Evolutionary conservation across 1,140 invertebrate genomes (phyloP).

Genomic region (Heliothis virescens): DNA sequence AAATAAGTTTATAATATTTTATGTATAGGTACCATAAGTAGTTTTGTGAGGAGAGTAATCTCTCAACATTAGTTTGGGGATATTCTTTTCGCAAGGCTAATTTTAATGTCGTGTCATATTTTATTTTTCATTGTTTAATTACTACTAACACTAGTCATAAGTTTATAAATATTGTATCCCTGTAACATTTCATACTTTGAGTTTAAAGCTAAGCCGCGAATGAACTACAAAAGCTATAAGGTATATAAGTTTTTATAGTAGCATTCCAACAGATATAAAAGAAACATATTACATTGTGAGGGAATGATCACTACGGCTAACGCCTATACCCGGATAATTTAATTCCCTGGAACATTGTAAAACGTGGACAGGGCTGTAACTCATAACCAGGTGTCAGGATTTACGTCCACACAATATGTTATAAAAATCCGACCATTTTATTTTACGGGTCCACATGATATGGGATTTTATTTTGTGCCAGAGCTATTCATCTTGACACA

Average conservation of each 20-base stretch:
- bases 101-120: no score
- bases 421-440: conserved; percentile 74
- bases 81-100: no score
- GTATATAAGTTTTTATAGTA: not conserved
- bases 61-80: no score
- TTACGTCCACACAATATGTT: conserved; percentile 78
- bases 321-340: conserved; percentile 60
- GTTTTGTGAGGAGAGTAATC: no score
- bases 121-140: no score
- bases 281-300: conserved; percentile 9
- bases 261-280: not conserved
- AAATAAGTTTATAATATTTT: no score
- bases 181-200: no score
- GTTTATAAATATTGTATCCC: no score
- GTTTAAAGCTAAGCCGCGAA: no score
- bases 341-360: conserved; percentile 66
- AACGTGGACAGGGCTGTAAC: conserved; percentile 61
- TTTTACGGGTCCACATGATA: conserved; percentile 63
- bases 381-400: conserved; percentile 77
- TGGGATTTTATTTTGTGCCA: conserved; percentile 56
- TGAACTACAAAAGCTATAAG: no score
- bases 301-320: conserved; percentile 11
- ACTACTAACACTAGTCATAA: no score
- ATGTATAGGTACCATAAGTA: no score
- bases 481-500: conserved; percentile 38